Conservation (phyloP, 2,888 invertebrate genomes). For the Dryadula phaetusa region DNA sequence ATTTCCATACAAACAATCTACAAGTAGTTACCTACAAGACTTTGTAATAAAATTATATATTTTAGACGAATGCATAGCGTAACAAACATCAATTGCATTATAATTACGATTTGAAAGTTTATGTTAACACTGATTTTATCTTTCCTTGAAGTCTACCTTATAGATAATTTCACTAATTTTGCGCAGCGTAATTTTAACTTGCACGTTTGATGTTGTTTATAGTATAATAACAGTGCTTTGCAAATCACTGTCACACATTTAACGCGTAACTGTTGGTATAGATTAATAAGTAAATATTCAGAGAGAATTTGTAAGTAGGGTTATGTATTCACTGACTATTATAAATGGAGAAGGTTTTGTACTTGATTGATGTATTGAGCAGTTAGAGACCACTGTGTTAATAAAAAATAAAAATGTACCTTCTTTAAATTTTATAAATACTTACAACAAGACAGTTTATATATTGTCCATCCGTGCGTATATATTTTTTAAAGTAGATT, state of each 20-base stretch:
- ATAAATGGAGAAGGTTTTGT: too few species aligned
- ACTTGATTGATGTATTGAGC: too few species aligned
- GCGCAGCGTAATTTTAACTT: conserved; percentile 16
- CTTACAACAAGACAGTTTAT: too few species aligned
- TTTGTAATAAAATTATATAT: background rate
- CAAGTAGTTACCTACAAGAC: conserved; percentile 1
- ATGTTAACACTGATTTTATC: conserved; percentile 28
- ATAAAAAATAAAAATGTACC: too few species aligned
- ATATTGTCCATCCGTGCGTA: too few species aligned
- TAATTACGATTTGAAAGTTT: conserved; percentile 25
- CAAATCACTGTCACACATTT: conserved; percentile 18
- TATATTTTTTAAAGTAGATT: too few species aligned
- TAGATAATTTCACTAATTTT: conserved; percentile 25
- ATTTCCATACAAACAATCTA: conserved; percentile 5
- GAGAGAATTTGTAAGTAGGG: background rate
- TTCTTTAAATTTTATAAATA: too few species aligned
- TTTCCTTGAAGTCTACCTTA: conserved; percentile 21
- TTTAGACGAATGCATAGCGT: background rate
- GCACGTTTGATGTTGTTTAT: conserved; percentile 19
- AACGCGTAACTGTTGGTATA: conserved; percentile 8
- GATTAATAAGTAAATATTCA: conserved; percentile 9
- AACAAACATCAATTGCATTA: conserved; percentile 17
- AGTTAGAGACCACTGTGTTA: too few species aligned
- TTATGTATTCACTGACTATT: background rate
- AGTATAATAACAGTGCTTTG: conserved; percentile 16